These are phyloP conservation scores for Laspeyria flexula DNA, from an alignment of 2,888 invertebrate genomes.

Conservation along the genomic window DNA sequence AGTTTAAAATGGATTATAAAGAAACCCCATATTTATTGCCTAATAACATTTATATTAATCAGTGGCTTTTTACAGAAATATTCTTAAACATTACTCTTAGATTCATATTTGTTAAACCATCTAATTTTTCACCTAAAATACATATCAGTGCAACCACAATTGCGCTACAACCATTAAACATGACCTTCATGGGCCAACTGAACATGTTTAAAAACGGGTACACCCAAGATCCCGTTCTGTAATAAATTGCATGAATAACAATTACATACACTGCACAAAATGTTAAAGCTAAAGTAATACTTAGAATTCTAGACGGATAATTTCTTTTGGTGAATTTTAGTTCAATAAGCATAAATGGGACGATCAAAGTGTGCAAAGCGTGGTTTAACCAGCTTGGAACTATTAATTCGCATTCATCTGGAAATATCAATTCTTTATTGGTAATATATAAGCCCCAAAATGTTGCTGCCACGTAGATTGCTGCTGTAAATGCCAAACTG, in stretches of 20 bases:
- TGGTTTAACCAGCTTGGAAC: constrained; percentile 97
- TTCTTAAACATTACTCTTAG: constrained; percentile 30
- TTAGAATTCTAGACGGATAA: constrained; percentile 89
- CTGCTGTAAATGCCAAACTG: constrained; percentile 90
- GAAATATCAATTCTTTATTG: constrained; percentile 95
- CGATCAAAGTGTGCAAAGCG: constrained; percentile 93
- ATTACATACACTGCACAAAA: constrained; percentile 89
- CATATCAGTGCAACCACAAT: constrained; percentile 87
- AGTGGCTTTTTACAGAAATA: constrained; percentile 33
- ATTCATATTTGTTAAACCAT: constrained; percentile 87
- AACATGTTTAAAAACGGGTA: constrained; percentile 94
- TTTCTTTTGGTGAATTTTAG: constrained; percentile 89
- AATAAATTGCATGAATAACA: constrained; percentile 90
- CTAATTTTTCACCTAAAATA: constrained; percentile 89
- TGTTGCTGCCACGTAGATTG: constrained; percentile 92
- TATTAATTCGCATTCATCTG: constrained; percentile 90
- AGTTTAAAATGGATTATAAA: no score
- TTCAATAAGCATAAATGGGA: constrained; percentile 91
- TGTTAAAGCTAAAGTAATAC: constrained; percentile 82
- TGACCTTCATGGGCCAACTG: constrained; percentile 88
- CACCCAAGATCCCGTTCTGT: constrained; percentile 92
- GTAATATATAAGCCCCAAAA: constrained; percentile 95
- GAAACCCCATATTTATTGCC: no score
- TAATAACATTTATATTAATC: neutral
- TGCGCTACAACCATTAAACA: constrained; percentile 88